Base-by-base conservation (phyloP, 2,797 vertebrate genomes). In the Lutjanus campechanus region DNA sequence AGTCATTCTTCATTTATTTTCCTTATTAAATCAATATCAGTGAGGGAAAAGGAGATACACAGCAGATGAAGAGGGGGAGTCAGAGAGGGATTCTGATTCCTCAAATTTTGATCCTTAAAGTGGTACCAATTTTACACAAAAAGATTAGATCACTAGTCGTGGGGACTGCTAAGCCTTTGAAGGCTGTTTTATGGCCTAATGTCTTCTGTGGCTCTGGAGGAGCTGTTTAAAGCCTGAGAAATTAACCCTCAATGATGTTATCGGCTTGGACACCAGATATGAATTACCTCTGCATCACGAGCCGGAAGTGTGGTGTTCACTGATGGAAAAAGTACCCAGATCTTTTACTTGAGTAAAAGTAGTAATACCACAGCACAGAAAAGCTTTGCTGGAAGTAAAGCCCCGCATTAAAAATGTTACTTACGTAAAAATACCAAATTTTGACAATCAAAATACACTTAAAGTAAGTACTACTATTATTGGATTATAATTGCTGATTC, bases 141-240 rank as follows among this genome's bases (percentile, higher is more conserved):
- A 19, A 4, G 50, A 44, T 47, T 47, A n/a, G 19, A 36, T 36
- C 29, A 36, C 29, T 36, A 13, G 50, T 20, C 50, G 6, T 50
- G 49, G 49, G 49, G 49, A 50, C 16, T 17, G 6, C 29, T 7
- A 17, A 29, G 41, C 15, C 12, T 25, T 19, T 46, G 41, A 63
- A 46, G 66, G 22, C 73, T 44, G 9, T 40, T 19, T 25, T 49
- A 9, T 40, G 29, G 29, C 29, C 29, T 36, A 25, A 50, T 58
- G 49, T 73, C 40, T 54, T 29, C 20, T 61, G 50, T 20, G 53
- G 44, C 50, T 58, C 13, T 29, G 36, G 15, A 63, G 60, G 50
- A 63, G 50, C 70, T 46, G n/a, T 73, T 54, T 49, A 51, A 67
- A 51, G 11, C 13, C 65, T 22, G 65, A 40, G 1, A 47, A 62